Conservation (phyloP, 2,888 invertebrate genomes). For the Pandemis cinnamomeana region DNA sequence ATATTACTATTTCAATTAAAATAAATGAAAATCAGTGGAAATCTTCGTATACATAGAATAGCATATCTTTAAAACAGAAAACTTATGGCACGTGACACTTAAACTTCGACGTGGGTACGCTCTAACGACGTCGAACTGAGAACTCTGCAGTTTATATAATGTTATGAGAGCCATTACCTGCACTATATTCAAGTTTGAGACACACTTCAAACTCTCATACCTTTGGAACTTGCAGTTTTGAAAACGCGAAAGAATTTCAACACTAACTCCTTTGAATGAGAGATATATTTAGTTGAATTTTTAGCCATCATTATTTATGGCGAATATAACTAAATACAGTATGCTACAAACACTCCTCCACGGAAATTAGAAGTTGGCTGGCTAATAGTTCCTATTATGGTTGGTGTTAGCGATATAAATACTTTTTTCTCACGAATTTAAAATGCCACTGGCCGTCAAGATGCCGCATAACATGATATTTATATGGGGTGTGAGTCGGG, state of each 20-base stretch:
- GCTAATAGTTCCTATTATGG: too few species aligned
- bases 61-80: background rate
- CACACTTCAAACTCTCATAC: slow-evolving; percentile 24
- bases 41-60: background rate
- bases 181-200: slow-evolving; percentile 25
- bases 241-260: slow-evolving; percentile 10
- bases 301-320: too few species aligned
- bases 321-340: too few species aligned
- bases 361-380: too few species aligned
- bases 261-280: background rate
- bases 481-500: too few species aligned
- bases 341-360: too few species aligned
- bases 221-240: slow-evolving; percentile 8
- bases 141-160: slow-evolving; percentile 34
- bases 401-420: too few species aligned
- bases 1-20: too few species aligned
- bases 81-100: slow-evolving; percentile 7
- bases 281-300: background rate
- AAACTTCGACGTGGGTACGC: slow-evolving; percentile 16
- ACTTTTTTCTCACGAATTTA: too few species aligned
- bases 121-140: slow-evolving; percentile 34
- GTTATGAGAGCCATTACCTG: slow-evolving; percentile 34
- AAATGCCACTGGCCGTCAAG: too few species aligned
- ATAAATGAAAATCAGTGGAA: too few species aligned
- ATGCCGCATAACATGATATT: too few species aligned